phyloP scores from a whole-genome alignment of 1,140 invertebrate species.

The Leptestheria dahalacensis region DNA sequence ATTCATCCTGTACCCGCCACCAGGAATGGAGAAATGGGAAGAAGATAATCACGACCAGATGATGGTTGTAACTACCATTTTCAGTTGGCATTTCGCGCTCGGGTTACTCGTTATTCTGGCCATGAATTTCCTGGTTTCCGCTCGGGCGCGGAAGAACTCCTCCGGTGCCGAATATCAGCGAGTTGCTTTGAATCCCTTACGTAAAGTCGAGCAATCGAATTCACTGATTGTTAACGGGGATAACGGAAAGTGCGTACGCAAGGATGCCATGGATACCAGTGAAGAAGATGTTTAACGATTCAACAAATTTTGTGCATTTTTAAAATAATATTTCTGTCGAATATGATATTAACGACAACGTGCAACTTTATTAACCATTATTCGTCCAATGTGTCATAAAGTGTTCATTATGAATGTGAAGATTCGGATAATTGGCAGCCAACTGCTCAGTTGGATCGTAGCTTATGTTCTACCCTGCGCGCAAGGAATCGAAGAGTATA shows the following conservation, averaged over 20 bases:
- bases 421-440: too few relatives aligned
- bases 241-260: not conserved
- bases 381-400: too few relatives aligned
- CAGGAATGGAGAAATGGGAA: slow-evolving; percentile 27
- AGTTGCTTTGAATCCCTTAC: not conserved
- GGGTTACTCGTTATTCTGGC: not conserved
- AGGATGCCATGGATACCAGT: not conserved
- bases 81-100: slow-evolving; percentile 29
- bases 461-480: too few relatives aligned
- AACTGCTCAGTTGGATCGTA: too few relatives aligned
- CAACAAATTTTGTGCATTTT: too few relatives aligned
- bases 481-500: too few relatives aligned
- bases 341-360: too few relatives aligned
- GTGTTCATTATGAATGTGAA: too few relatives aligned
- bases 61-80: slow-evolving; percentile 34
- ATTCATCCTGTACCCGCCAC: slow-evolving; percentile 36
- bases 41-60: slow-evolving; percentile 30
- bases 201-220: not conserved
- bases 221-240: not conserved
- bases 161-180: not conserved
- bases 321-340: not conserved
- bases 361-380: too few relatives aligned
- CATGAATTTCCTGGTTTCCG: not conserved
- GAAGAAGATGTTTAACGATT: not conserved
- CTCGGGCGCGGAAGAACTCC: not conserved